These are phyloP conservation scores for Pithecia hirsuta DNA, from an alignment of 2,797 vertebrate genomes.

Conservation along the genomic window DNA sequence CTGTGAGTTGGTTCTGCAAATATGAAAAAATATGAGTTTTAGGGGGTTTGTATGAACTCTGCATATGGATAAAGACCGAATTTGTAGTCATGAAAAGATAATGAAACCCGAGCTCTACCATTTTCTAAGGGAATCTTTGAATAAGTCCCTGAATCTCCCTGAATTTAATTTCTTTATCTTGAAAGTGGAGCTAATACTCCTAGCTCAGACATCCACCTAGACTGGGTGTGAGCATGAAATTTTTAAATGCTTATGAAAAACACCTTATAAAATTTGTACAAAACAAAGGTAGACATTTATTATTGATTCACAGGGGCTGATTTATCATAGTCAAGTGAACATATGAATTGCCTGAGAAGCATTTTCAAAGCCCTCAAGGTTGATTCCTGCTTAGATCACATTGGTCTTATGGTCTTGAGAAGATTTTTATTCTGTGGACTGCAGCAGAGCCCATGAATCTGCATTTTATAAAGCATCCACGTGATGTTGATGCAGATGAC, in stretches of 20 bases:
- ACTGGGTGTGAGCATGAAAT: background rate
- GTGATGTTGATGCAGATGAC: background rate
- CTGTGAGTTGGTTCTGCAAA: background rate
- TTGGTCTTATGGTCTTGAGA: background rate
- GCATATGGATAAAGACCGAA: background rate
- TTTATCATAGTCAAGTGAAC: background rate
- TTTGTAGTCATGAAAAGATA: background rate
- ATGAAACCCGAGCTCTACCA: background rate
- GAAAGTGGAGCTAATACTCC: background rate
- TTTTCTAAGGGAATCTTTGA: background rate
- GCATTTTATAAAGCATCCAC: background rate
- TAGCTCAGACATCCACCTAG: background rate
- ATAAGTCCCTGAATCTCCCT: background rate
- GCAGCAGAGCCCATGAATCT: background rate
- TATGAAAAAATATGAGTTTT: background rate
- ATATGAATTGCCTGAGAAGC: background rate
- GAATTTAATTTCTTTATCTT: background rate
- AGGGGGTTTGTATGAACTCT: background rate
- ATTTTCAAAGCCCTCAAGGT: background rate
- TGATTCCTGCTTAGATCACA: background rate
- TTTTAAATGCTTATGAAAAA: background rate
- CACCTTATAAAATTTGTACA: background rate
- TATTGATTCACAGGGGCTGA: background rate
- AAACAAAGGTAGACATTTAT: background rate
- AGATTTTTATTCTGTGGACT: background rate